Base-by-base conservation (phyloP, 2,888 invertebrate genomes). In the Coleophora deauratella region DNA sequence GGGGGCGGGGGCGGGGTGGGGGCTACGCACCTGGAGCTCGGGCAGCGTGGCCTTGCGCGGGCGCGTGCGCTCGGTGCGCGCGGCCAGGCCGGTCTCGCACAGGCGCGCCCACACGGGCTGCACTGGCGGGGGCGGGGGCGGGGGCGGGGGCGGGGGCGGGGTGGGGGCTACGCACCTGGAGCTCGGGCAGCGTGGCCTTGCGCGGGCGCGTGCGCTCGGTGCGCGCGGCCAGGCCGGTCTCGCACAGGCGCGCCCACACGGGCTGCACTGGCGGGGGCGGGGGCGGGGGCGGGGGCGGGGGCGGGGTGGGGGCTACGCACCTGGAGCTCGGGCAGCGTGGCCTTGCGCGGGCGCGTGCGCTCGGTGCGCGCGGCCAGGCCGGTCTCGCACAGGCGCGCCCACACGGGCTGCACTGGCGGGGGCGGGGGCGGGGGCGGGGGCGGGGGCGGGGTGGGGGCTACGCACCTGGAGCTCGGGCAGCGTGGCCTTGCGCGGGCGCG, bases 41-140 rank as follows among this genome's bases (percentile, higher is more conserved):
- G n/a, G n/a, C n/a, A n/a, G 89, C 7, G 97, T 92, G 13, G 98
- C 98, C 78, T 97, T 98, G 38, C 97, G 88, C 12, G 97, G 93
- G 45, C 96, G 87, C 35, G 97, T 88, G 41, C 95, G 89, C 86
- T 97, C 96, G 69, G 97, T 96, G 55, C 95, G 90, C 56, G 91
- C 91, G 35, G 94, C 92, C 55, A 99, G 87, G 40, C 97, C 96
- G 9, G 96, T 96, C 84, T 98, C 98, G 54, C 91, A 90, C 34
- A 99, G 89, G 8, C 98, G 90, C 40, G 97, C 95, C 98, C 98
- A 99, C 63, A 99, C 97, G 58, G 96, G 96, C 82, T 98, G 97
- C 66, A 99, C 33, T 99, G 90, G 9, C 98, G 98, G 98, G 88
- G 99, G 99, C 57, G 99, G 98, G 46, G 93, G 90, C 13, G 93